A percentile compares a stretch with the other conserved stretches of the same genome.
Evolutionary conservation across 2,113 vertebrate genomes (phyloP).

Genomic region (Peromyscus californicus): DNA sequence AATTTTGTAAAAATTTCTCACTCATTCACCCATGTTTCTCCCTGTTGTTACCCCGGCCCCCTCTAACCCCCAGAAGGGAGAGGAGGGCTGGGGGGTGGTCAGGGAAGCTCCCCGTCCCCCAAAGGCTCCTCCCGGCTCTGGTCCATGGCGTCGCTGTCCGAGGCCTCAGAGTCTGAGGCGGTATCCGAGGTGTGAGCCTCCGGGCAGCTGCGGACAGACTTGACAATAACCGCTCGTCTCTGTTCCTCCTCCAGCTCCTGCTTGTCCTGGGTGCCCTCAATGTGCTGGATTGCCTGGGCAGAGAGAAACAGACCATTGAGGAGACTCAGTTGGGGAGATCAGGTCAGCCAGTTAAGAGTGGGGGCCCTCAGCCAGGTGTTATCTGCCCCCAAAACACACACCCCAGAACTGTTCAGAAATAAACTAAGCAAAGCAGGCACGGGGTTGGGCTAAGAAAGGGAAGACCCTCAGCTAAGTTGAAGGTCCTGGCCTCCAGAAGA

Average conservation of each 20-base stretch:
- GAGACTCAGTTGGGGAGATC: background rate
- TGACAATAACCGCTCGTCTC: slow-evolving; percentile 95
- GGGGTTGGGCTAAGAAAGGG: background rate
- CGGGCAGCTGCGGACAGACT: slow-evolving; percentile 88
- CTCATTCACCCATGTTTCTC: slow-evolving; percentile 80
- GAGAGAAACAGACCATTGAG: background rate
- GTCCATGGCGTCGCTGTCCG: slow-evolving; percentile 89
- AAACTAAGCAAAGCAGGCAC: background rate
- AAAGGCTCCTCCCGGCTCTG: slow-evolving; percentile 89
- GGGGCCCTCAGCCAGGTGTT: background rate
- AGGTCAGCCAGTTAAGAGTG: background rate
- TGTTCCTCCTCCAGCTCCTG: slow-evolving; percentile 93
- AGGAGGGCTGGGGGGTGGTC: slow-evolving; percentile 87
- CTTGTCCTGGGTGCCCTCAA: slow-evolving; percentile 96
- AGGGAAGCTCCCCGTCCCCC: slow-evolving; percentile 91
- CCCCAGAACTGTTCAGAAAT: background rate
- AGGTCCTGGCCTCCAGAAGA: background rate
- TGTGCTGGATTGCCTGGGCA: slow-evolving; percentile 98
- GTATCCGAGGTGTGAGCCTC: slow-evolving; percentile 93
- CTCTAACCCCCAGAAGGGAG: slow-evolving; percentile 78
- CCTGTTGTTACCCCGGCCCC: slow-evolving; percentile 75
- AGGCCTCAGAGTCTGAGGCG: slow-evolving; percentile 94
- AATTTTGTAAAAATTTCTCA: slow-evolving; percentile 90
- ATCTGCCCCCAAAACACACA: background rate
- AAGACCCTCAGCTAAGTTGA: background rate